These are phyloP conservation scores for Lepus townsendii DNA, from an alignment of 2,797 vertebrate genomes.

Conservation along the genomic window DNA sequence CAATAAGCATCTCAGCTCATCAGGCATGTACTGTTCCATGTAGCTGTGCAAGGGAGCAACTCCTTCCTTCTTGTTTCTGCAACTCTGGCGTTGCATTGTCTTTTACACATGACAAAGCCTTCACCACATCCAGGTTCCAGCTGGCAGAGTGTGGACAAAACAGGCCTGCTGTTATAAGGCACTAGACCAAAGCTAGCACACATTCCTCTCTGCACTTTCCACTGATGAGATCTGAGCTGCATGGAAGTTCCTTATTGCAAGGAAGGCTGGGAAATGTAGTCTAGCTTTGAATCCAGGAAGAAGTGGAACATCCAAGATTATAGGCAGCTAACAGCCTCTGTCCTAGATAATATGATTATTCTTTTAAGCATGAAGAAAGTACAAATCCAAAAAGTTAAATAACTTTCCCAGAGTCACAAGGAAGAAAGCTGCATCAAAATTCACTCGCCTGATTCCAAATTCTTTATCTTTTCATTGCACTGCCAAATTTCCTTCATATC, in stretches of 20 bases:
- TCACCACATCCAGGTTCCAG: not conserved
- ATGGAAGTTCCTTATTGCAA: not conserved
- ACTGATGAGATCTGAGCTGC: not conserved
- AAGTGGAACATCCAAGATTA: not conserved
- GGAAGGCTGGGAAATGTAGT: not conserved
- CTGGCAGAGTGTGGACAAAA: not conserved
- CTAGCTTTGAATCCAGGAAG: not conserved
- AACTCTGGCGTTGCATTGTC: not conserved
- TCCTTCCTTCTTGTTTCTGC: not conserved
- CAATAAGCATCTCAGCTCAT: not conserved
- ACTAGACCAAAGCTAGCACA: not conserved
- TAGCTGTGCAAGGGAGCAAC: not conserved
- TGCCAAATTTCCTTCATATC: not conserved
- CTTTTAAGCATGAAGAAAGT: not conserved
- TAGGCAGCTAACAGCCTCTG: not conserved
- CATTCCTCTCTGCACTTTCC: not conserved
- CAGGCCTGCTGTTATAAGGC: not conserved
- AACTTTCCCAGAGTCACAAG: conserved; percentile 1
- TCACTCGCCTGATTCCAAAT: not conserved
- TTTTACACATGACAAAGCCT: not conserved
- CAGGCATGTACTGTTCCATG: not conserved
- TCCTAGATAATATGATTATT: not conserved
- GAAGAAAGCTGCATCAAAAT: conserved; percentile 3
- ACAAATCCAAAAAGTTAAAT: not conserved
- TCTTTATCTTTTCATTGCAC: not conserved